Evolutionary conservation across 2,113 vertebrate species (phyloP), one percentile per base, ranked within the genome.

Genomic region (Sturnira hondurensis): DNA sequence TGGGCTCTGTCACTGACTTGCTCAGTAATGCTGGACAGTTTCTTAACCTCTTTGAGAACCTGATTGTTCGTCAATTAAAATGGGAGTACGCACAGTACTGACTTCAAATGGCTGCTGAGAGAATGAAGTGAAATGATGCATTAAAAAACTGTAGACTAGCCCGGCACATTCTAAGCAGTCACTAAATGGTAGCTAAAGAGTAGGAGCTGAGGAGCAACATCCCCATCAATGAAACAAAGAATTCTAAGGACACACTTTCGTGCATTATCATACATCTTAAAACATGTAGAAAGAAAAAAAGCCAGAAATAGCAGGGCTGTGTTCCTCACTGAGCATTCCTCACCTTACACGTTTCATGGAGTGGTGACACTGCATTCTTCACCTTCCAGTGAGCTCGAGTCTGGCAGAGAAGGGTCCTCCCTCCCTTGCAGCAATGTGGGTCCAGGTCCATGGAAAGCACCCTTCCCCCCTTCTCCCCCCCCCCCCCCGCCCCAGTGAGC

Each of bases 41-140:
- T 84, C 68, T 83, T 28, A 31, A 76, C 43, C 36, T 68, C 52
- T 70, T 81, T 43, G 65, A 88, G 71, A 78, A 56, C 5, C 31
- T 15, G 74, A 26, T 45, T 93, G 45, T 71, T 89, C 36, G 36
- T 22, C 41, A 83, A 20, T 83, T 56, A 78, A 84, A 94, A 65
- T 26, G 33, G 36, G 20, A 86, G 17, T 8, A 3, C 61, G 65
- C 77, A 73, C 3, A 58, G 52, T 26, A 47, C 7, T 26, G 47
- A 82, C 4, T 61, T 70, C 78, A 73, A 81, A 68, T 38, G 19
- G 76, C 4, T 26, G 65, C 20, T 92, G 36, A 92, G 81, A 61
- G 41, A 71, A 89, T 67, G 5, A 71, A 73, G 38, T 52, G 43
- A 68, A 80, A 85, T 2, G 43, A 41, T 33, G 45, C 1, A 4